Evolutionary conservation across 1,140 invertebrate species (phyloP).

Genomic region (Nasonia giraulti): DNA sequence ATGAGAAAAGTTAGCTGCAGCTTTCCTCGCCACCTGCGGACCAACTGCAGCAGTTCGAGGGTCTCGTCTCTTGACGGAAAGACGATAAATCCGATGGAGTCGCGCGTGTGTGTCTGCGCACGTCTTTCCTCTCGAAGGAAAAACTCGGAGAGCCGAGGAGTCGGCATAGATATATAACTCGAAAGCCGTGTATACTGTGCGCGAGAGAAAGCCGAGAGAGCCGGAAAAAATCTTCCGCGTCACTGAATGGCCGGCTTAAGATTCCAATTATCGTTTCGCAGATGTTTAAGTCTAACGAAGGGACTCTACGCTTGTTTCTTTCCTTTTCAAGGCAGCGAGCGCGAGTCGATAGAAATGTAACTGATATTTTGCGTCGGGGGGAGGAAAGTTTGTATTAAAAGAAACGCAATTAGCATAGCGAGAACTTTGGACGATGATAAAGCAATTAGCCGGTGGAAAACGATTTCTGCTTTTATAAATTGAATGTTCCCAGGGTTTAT

Average conservation of each 20-base stretch:
- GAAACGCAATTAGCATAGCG: background rate
- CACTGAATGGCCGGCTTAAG: background rate
- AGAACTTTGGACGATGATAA: background rate
- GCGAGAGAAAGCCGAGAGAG: background rate
- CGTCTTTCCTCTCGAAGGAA: conserved; percentile 3
- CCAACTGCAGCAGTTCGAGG: background rate
- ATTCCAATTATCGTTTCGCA: conserved; percentile 22
- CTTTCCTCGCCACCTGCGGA: background rate
- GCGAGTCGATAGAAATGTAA: no score
- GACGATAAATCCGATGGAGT: conserved; percentile 37
- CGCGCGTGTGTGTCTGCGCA: background rate
- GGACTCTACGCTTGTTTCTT: background rate
- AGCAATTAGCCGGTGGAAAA: background rate
- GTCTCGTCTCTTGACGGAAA: background rate
- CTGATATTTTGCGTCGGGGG: no score
- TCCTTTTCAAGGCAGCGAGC: background rate
- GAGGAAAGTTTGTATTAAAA: background rate
- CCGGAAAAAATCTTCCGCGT: background rate
- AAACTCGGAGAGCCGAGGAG: background rate
- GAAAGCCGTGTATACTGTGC: background rate
- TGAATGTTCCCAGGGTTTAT: no score
- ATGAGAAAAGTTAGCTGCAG: background rate
- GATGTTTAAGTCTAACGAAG: background rate
- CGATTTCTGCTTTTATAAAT: no score
- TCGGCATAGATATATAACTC: conserved; percentile 16